Conservation (phyloP, 2,113 vertebrate genomes). For the Gorilla gorilla region DNA sequence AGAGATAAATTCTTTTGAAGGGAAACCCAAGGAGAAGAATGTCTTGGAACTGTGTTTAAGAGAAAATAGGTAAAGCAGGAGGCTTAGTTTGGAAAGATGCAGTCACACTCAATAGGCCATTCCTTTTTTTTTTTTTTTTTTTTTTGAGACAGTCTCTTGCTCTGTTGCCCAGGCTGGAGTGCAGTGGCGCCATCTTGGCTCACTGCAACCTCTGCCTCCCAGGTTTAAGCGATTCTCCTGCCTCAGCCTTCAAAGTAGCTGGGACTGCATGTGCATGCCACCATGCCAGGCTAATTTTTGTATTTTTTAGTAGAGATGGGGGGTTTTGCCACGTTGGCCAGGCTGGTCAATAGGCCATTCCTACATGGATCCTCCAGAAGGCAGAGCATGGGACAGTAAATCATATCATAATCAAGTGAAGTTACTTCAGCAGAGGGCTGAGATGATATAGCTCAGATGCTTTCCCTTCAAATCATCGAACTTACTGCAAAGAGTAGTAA, state of each 20-base stretch:
- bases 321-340: too few relatives aligned
- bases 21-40: slow-evolving; percentile 27
- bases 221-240: too few relatives aligned
- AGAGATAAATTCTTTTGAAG: neutral
- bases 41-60: neutral
- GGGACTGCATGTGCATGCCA: too few relatives aligned
- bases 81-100: neutral
- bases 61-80: slow-evolving; percentile 12
- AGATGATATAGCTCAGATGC: neutral
- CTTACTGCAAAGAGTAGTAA: neutral
- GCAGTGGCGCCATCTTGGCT: too few relatives aligned
- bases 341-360: neutral
- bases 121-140: neutral
- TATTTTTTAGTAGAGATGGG: too few relatives aligned
- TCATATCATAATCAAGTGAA: neutral
- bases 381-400: neutral
- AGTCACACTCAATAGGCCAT: neutral
- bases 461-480: slow-evolving; percentile 34
- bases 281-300: too few relatives aligned
- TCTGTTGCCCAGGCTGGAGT: too few relatives aligned
- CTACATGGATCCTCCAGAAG: neutral
- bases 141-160: too few relatives aligned
- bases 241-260: too few relatives aligned
- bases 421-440: neutral
- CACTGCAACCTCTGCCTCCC: too few relatives aligned